Conservation (phyloP, 1,140 invertebrate genomes). For the Lanistes nyassanus region DNA sequence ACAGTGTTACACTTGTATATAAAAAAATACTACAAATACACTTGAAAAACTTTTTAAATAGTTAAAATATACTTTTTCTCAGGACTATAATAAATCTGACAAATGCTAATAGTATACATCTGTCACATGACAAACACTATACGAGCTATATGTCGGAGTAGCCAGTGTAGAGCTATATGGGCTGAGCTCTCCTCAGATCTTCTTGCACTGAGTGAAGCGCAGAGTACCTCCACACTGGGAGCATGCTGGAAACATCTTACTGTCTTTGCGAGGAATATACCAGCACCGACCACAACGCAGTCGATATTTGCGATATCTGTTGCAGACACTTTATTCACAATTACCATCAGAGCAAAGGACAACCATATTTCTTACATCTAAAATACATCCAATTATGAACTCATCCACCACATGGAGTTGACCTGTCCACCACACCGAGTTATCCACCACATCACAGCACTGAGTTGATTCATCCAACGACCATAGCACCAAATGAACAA, state of each 20-base stretch:
- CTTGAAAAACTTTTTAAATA: not conserved
- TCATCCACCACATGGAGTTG: too few relatives aligned
- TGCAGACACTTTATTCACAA: too few relatives aligned
- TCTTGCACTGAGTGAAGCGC: constrained; percentile 35
- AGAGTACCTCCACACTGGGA: constrained; percentile 53
- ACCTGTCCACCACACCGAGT: too few relatives aligned
- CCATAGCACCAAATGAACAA: too few relatives aligned
- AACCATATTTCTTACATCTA: too few relatives aligned
- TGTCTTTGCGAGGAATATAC: constrained; percentile 64
- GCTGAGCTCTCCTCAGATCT: constrained; percentile 23
- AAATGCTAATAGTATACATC: not conserved
- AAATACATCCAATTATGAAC: too few relatives aligned
- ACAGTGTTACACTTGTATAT: not conserved
- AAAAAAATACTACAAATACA: not conserved
- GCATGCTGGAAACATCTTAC: constrained; percentile 58
- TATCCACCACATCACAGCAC: too few relatives aligned
- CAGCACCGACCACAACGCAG: constrained; percentile 62
- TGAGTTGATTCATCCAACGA: too few relatives aligned
- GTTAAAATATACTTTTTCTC: not conserved
- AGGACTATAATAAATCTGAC: not conserved
- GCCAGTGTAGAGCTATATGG: too few relatives aligned
- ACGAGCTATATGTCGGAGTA: too few relatives aligned
- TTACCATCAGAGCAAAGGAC: too few relatives aligned
- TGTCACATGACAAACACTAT: not conserved
- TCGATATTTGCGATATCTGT: constrained; percentile 65